Base-by-base conservation (phyloP, 2,888 invertebrate species). In the Machimus atricapillus region DNA sequence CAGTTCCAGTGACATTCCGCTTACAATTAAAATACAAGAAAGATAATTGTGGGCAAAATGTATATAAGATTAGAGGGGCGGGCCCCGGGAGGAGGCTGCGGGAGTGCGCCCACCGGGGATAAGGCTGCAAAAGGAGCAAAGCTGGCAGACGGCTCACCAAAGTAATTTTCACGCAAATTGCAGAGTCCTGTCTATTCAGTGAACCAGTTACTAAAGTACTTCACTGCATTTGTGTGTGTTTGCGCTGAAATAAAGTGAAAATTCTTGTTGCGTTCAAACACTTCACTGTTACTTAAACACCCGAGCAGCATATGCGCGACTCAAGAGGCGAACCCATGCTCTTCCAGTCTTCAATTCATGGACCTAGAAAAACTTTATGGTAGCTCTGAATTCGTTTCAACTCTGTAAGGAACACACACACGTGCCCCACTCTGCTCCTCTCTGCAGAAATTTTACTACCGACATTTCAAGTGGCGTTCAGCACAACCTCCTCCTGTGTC, bases 251-350 rank as follows among this genome's bases (percentile, higher is more conserved):
- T 87, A 88, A 88, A 88, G 88, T 88, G 88, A 88, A 88, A 79
- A 88, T 83, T 87, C 88, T 87, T 88, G 88, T 88, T 88, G 88
- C 82, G 88, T 87, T 88, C 88, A 85, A 88, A 86, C 82, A 87
- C 88, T 88, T 56, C 79, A 86, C 81, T 87, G 88, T 88, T 87
- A 87, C 88, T 88, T 87, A 87, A 88, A 88, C 81, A 86, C 86
- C 66, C 58, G 73, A 78, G 66, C 37, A 19, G 73, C 58, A 77
- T 78, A 78, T 86, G 81, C 58, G 81, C 86, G 86, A 34, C 66
- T 81, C 79, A 66, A 58, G 86, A 66, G 77, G 40, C 66, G 74
- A 85, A 58, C 43, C 86, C 43, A 73, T 52, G 79, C 79, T 73
- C 79, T 58, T 34, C 34, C 34, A 34, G 34, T 34, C 34, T 40